These are phyloP conservation scores for Saguinus imperator DNA, from an alignment of 2,113 vertebrate genomes.

Conservation along the genomic window DNA sequence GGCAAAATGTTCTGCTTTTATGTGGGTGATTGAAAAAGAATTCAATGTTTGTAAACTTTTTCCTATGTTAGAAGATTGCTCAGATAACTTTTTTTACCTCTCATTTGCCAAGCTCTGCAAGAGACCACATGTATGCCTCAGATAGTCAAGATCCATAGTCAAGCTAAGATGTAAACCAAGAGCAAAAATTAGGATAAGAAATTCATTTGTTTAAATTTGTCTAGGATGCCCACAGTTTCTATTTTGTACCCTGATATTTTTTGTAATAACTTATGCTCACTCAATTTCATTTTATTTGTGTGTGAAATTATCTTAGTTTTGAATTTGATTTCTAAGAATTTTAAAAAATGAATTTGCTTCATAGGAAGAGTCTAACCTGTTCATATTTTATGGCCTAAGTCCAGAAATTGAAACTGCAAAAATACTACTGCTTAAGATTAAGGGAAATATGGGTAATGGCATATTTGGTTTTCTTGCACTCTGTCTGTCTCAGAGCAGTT, in stretches of 20 bases:
- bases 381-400: background rate
- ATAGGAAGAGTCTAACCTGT: background rate
- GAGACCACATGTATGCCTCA: background rate
- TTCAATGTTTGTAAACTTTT: background rate
- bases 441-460: background rate
- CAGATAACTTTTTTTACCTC: background rate
- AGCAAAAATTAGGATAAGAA: background rate
- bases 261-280: background rate
- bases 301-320: background rate
- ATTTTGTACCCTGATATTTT: background rate
- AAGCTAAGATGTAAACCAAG: background rate
- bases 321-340: background rate
- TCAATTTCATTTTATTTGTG: background rate
- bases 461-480: background rate
- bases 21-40: background rate
- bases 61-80: background rate
- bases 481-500: background rate
- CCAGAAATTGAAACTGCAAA: background rate
- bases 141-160: background rate
- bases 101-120: background rate
- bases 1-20: background rate
- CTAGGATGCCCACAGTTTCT: background rate
- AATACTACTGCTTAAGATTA: background rate
- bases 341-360: background rate
- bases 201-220: background rate